Evolutionary conservation across 2,888 invertebrate genomes (phyloP), one percentile per base, ranked within the genome.

Genomic region (Troglohyphantes excavatus): DNA sequence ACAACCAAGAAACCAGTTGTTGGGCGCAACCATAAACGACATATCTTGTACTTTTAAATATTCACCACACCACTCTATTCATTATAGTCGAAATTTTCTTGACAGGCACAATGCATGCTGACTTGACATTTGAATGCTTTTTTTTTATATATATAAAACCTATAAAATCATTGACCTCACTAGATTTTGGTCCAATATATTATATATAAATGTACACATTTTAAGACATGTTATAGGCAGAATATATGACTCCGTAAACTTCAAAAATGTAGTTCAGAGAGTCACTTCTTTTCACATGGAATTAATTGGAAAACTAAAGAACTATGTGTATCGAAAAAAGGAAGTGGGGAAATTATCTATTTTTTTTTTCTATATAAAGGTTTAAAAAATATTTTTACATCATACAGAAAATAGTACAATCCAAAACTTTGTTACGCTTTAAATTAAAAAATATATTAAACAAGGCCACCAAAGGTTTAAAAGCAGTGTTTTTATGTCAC

Each of bases 121-220:
- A 59, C 70, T 65, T 81, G 13, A 59, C 29, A 70, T 33, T 67
- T n/a, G 19, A n/a, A 29, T 65, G 23, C 9, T 29, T 29, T 70
- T n/a, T n/a, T 43, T 73, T 53, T 53, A 59, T 17, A 53, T 27
- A 43, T 68, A 68, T 53, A 81, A 84, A 84, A 84, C 63, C 21
- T 75, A 72, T 68, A 81, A 82, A 84, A 84, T 46, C 84, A 75
- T 63, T 73, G 65, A 75, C 29, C 65, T 73, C 19, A 7, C 67
- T 70, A 46, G 73, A 73, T 81, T 72, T 81, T 87, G 87, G 87
- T 87, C 87, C 87, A 65, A 81, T 79, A 27, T 53, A 61, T 63
- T 73, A 81, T 73, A 73, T 81, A 72, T 72, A 63, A 87, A 73
- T 87, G 53, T 73, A 87, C 67, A 73, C 46, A 46, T 78, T 73